Conservation (phyloP, 2,797 vertebrate species). For the Furcifer pardalis region DNA sequence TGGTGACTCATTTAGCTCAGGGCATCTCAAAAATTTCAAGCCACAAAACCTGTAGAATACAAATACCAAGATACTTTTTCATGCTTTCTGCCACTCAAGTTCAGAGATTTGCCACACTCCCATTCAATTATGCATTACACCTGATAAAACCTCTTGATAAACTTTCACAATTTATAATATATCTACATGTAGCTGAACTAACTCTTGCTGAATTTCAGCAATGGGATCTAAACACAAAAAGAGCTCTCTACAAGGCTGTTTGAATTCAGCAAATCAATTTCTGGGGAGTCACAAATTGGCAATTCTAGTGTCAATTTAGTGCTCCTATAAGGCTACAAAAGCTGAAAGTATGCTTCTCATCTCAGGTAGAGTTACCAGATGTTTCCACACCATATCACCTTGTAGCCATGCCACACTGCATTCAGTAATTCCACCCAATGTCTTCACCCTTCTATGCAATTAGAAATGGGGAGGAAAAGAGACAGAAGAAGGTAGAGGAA, state of each 20-base stretch:
- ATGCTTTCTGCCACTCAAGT: neutral
- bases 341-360: neutral
- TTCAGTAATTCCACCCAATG: neutral
- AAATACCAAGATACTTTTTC: conserved; percentile 35
- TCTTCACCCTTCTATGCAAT: neutral
- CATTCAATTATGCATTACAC: neutral
- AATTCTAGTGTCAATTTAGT: neutral
- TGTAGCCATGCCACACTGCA: neutral
- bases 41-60: conserved; percentile 23
- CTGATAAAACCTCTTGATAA: conserved; percentile 38
- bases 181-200: neutral
- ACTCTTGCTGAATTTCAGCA: conserved; percentile 1
- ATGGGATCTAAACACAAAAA: conserved; percentile 24
- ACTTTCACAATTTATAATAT: conserved; percentile 40
- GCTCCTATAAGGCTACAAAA: neutral
- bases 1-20: conserved; percentile 61
- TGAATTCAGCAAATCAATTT: neutral
- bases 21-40: conserved; percentile 37
- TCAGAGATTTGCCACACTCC: conserved; percentile 38
- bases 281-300: neutral
- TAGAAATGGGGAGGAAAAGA: neutral
- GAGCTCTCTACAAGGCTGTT: neutral
- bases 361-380: neutral
- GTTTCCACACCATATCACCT: neutral
- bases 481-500: neutral